These are phyloP conservation scores for Dicrostonyx torquatus DNA, from an alignment of 2,797 vertebrate genomes.

Conservation along the genomic window DNA sequence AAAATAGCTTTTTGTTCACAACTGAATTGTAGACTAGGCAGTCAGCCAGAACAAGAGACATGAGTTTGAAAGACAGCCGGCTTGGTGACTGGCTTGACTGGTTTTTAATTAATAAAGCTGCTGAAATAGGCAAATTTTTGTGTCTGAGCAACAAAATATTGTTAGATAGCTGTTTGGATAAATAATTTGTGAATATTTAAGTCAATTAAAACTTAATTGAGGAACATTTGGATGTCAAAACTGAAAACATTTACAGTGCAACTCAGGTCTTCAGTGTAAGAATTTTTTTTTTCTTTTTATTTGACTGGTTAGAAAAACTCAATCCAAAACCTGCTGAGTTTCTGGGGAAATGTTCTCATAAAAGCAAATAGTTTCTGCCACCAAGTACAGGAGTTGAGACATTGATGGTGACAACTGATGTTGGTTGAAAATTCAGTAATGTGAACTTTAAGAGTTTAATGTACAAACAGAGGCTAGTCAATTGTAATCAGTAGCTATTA, in stretches of 20 bases:
- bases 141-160: constrained; percentile 58
- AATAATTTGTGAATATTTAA: constrained; percentile 56
- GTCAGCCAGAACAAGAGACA: not conserved
- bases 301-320: constrained; percentile 12
- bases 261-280: constrained; percentile 33
- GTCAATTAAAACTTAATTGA: constrained; percentile 63
- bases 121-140: constrained; percentile 53
- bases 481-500: not conserved
- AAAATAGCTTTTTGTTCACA: constrained; percentile 44
- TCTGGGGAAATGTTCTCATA: constrained; percentile 31
- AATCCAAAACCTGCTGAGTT: constrained; percentile 39
- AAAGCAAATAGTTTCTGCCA: constrained; percentile 10
- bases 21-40: constrained; percentile 19
- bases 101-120: constrained; percentile 61
- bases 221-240: constrained; percentile 57
- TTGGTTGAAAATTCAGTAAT: not conserved
- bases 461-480: not conserved
- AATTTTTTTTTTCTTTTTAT: not conserved
- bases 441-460: not conserved
- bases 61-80: constrained; percentile 55
- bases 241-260: constrained; percentile 36
- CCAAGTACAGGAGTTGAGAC: not conserved
- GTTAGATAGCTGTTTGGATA: constrained; percentile 39
- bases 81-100: constrained; percentile 41
- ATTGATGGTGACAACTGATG: too few species aligned